Evolutionary conservation across 2,888 invertebrate genomes (phyloP).

Genomic region (Apeira syringaria): DNA sequence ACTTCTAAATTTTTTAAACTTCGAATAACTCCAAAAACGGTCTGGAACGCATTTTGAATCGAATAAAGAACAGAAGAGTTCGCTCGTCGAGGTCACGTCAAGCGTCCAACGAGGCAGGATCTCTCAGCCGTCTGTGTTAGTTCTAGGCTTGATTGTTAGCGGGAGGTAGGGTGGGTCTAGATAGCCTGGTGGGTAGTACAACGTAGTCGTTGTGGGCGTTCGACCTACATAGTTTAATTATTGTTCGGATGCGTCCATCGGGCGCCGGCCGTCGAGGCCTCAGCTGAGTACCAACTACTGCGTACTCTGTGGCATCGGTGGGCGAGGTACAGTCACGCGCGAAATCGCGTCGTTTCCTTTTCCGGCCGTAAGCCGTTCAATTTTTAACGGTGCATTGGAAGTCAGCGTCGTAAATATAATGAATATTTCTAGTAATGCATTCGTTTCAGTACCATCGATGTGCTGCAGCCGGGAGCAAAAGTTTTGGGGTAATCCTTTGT

Average conservation of each 20-base stretch:
- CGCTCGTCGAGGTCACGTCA: slow-evolving; percentile 56
- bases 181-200: slow-evolving; percentile 50
- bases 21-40: slow-evolving; percentile 43
- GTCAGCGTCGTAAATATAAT: slow-evolving; percentile 11
- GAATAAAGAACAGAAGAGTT: slow-evolving; percentile 68
- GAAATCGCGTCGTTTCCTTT: slow-evolving; percentile 20
- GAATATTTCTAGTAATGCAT: too few relatives aligned
- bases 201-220: slow-evolving; percentile 70
- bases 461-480: too few relatives aligned
- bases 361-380: slow-evolving; percentile 16
- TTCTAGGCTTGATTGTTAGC: slow-evolving; percentile 45
- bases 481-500: too few relatives aligned
- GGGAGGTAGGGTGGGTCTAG: slow-evolving; percentile 51
- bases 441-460: too few relatives aligned
- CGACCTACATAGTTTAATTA: slow-evolving; percentile 80
- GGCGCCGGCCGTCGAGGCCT: slow-evolving; percentile 56
- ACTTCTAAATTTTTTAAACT: slow-evolving; percentile 30
- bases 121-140: slow-evolving; percentile 28
- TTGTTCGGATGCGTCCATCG: slow-evolving; percentile 73
- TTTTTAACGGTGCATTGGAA: slow-evolving; percentile 10
- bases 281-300: neutral
- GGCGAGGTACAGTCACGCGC: slow-evolving; percentile 59
- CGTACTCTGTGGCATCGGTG: slow-evolving; percentile 49
- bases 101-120: slow-evolving; percentile 46
- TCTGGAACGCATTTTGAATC: slow-evolving; percentile 65